Evolutionary conservation across 2,888 invertebrate genomes (phyloP).

Genomic region (Thyatira batis): DNA sequence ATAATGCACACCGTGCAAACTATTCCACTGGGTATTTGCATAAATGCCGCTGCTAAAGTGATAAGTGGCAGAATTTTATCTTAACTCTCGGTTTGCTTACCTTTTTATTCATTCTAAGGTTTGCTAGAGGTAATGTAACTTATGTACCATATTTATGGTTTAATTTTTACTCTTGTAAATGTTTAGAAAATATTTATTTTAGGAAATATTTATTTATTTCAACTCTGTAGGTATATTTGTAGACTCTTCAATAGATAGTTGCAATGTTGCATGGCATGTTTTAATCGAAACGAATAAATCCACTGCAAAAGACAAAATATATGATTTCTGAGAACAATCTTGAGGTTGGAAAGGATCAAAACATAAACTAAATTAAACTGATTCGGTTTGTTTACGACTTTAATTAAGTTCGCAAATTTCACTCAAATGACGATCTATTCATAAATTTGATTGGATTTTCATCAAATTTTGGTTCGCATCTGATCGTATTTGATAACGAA

Average conservation of each 20-base stretch:
- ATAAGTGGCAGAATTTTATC: slow-evolving; percentile 24
- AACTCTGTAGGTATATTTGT: neutral
- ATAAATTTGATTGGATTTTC: slow-evolving; percentile 10
- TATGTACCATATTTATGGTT: neutral
- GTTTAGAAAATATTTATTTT: neutral
- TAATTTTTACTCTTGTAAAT: neutral
- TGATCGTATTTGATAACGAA: neutral
- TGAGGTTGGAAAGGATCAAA: slow-evolving; percentile 21
- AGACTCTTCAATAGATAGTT: neutral
- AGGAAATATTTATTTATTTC: neutral
- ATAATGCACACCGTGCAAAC: slow-evolving; percentile 10
- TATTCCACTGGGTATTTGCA: slow-evolving; percentile 20
- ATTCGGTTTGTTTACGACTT: slow-evolving; percentile 32
- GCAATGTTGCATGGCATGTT: too few species aligned
- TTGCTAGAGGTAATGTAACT: too few species aligned
- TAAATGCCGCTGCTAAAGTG: slow-evolving; percentile 18
- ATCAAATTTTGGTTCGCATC: slow-evolving; percentile 9
- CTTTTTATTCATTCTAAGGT: neutral
- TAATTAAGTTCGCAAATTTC: slow-evolving; percentile 28
- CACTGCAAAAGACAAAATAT: too few species aligned
- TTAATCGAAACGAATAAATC: too few species aligned
- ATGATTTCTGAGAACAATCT: neutral
- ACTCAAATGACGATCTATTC: slow-evolving; percentile 9
- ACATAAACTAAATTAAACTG: slow-evolving; percentile 27
- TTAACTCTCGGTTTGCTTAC: slow-evolving; percentile 11